Evolutionary conservation across 1,140 invertebrate species (phyloP).

Genomic region (Ptiloglossa arizonensis): DNA sequence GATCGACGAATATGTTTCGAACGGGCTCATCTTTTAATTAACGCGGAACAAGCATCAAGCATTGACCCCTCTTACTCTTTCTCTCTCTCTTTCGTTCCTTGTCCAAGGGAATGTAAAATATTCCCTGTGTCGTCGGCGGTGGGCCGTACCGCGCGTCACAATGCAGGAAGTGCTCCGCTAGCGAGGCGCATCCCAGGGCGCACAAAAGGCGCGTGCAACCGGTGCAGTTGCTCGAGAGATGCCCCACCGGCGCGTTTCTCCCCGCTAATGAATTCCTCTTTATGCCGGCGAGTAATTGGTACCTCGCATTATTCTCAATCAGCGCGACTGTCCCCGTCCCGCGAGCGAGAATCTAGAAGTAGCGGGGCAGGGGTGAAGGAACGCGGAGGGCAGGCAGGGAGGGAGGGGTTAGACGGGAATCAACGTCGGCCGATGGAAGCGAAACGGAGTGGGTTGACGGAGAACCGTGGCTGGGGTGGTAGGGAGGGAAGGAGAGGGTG

Average conservation of each 20-base stretch:
- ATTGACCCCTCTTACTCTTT: not conserved
- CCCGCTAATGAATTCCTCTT: constrained; percentile 65
- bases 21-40: constrained; percentile 34
- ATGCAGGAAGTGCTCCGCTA: constrained; percentile 40
- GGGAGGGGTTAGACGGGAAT: too few species aligned
- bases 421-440: not conserved
- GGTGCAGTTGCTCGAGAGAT: constrained; percentile 25
- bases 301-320: constrained; percentile 68
- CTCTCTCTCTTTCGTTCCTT: not conserved
- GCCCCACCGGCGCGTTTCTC: constrained; percentile 46
- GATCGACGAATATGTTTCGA: too few species aligned
- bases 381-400: too few species aligned
- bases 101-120: constrained; percentile 11
- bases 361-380: constrained; percentile 4
- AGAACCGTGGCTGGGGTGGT: too few species aligned
- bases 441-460: not conserved
- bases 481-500: not conserved
- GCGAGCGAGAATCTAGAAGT: not conserved
- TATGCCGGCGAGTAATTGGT: constrained; percentile 62
- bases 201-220: constrained; percentile 52
- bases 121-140: not conserved
- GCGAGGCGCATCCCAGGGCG: constrained; percentile 33
- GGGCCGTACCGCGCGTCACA: constrained; percentile 26
- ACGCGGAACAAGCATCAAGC: constrained; percentile 12
- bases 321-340: constrained; percentile 47